A percentile compares a stretch with the other conserved stretches of the same genome.
phyloP scores from a whole-genome alignment of 2,797 vertebrate species.

The Sus cebifrons region DNA sequence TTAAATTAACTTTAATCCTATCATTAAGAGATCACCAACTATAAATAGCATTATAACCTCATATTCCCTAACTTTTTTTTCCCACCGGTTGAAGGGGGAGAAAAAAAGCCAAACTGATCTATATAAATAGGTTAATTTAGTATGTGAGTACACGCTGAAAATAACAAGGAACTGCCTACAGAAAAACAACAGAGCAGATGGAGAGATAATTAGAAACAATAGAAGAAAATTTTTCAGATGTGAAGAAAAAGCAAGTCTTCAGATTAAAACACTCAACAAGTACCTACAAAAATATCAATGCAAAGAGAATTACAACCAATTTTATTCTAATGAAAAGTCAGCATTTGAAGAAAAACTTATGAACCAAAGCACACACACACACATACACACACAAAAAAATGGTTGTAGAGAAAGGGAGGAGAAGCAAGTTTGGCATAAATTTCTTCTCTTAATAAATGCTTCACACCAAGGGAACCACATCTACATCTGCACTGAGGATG shows the following conservation, averaged over 20 bases:
- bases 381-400: not conserved
- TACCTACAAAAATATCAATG: not conserved
- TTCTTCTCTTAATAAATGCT: not conserved
- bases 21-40: not conserved
- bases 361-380: not conserved
- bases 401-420: not conserved
- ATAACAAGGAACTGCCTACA: not conserved
- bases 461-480: not conserved
- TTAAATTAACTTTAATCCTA: not conserved
- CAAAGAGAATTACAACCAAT: not conserved
- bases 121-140: not conserved
- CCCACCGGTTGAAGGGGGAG: not conserved
- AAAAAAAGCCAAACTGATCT: not conserved
- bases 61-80: not conserved
- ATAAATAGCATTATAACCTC: not conserved
- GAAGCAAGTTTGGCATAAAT: not conserved
- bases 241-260: not conserved
- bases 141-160: not conserved
- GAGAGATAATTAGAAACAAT: constrained; percentile 14
- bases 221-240: not conserved
- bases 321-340: not conserved
- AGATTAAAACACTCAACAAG: not conserved
- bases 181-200: not conserved
- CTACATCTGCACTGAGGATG: not conserved
- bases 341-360: not conserved